Percentiles rank a stretch among this genome's conserved stretches.
These are phyloP conservation scores for Phylloscopus collybita DNA, from an alignment of 2,797 vertebrate genomes.

Conservation along the genomic window DNA sequence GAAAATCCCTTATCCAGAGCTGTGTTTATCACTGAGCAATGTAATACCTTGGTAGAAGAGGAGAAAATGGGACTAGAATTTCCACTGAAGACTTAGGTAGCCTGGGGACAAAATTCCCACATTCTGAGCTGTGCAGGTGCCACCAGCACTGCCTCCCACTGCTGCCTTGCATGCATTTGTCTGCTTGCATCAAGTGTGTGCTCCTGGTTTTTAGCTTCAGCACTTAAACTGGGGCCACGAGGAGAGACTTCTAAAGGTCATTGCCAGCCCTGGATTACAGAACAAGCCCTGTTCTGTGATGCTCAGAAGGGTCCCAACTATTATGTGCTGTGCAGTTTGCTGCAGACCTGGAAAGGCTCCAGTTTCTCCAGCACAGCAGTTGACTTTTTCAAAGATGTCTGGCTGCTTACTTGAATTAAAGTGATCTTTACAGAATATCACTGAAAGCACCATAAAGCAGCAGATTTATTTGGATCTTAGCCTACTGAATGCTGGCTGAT, in stretches of 20 bases:
- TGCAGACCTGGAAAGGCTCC: background rate
- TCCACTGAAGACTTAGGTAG: background rate
- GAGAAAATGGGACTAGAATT: background rate
- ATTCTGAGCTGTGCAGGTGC: background rate
- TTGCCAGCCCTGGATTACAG: background rate
- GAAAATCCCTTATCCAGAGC: background rate
- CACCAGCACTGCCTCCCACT: background rate
- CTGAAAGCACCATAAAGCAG: background rate
- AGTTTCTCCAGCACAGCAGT: background rate
- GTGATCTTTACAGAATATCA: background rate
- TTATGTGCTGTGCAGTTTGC: background rate
- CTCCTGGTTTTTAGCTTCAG: background rate
- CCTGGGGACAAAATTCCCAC: background rate
- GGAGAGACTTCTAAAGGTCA: background rate
- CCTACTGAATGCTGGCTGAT: background rate
- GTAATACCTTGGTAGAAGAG: background rate
- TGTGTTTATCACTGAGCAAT: background rate
- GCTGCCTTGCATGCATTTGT: rapidly evolving
- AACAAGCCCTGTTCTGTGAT: background rate
- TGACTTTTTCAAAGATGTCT: background rate
- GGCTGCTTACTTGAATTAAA: background rate
- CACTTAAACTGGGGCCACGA: rapidly evolving
- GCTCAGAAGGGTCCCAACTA: background rate
- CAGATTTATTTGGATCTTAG: background rate
- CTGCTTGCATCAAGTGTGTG: background rate